Conservation (phyloP, 2,797 vertebrate genomes). For the Rhinichthys osculus region DNA sequence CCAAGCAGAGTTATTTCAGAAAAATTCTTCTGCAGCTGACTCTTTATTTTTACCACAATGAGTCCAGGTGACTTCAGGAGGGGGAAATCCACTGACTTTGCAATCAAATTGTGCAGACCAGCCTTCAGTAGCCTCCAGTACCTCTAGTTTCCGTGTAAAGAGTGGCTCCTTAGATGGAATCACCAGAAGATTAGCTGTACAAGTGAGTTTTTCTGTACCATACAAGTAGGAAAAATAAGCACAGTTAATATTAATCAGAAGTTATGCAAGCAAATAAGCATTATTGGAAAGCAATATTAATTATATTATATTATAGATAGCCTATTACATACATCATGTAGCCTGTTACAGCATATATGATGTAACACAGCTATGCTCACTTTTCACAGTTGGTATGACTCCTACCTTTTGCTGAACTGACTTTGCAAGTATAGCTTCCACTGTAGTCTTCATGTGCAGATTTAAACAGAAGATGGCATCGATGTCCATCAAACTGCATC, state of each 20-base stretch:
- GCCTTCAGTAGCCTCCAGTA: slow-evolving; percentile 89
- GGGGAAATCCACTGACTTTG: slow-evolving; percentile 92
- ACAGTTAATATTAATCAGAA: background rate
- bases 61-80: slow-evolving; percentile 86
- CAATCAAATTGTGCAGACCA: slow-evolving; percentile 89
- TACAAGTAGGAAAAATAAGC: slow-evolving; percentile 21
- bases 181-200: slow-evolving; percentile 87
- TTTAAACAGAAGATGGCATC: slow-evolving; percentile 90
- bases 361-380: slow-evolving; percentile 67
- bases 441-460: slow-evolving; percentile 96
- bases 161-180: slow-evolving; percentile 86
- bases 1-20: background rate
- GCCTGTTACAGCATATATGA: background rate
- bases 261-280: background rate
- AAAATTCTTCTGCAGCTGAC: background rate
- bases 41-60: slow-evolving; percentile 85
- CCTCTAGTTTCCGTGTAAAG: slow-evolving; percentile 90
- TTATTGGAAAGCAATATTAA: background rate
- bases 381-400: slow-evolving; percentile 79
- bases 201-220: slow-evolving; percentile 88
- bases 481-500: slow-evolving; percentile 95
- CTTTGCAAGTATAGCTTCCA: slow-evolving; percentile 92
- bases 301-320: background rate
- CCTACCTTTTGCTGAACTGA: slow-evolving; percentile 91
- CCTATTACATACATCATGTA: background rate